phyloP scores from a whole-genome alignment of 2,113 vertebrate genomes.

The Muntiacus muntjak region DNA sequence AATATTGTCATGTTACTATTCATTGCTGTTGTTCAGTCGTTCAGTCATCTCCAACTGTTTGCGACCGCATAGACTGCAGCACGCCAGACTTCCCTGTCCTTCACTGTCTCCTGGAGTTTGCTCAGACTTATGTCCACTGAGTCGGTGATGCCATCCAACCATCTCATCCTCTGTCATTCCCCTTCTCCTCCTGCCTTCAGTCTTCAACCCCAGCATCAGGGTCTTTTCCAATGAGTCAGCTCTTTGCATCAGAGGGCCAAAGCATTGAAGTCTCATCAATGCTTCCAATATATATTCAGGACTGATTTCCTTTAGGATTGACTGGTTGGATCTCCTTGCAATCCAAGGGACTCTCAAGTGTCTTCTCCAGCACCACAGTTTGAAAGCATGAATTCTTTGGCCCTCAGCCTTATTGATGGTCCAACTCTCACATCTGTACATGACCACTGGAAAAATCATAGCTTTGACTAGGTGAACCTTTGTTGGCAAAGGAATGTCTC shows the following conservation, averaged over 20 bases:
- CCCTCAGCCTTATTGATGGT: not conserved
- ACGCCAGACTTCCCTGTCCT: not conserved
- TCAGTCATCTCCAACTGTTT: not conserved
- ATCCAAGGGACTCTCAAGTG: not conserved
- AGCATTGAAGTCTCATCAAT: not conserved
- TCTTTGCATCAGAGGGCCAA: not conserved
- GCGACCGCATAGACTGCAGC: fast-evolving
- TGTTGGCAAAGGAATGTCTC: not conserved
- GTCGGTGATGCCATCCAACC: not conserved
- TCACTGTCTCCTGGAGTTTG: not conserved
- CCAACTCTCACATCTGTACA: not conserved
- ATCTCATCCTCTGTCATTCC: fast-evolving
- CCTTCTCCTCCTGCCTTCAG: not conserved
- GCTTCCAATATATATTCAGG: not conserved
- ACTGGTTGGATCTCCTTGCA: not conserved
- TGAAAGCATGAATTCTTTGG: not conserved
- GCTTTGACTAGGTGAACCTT: not conserved
- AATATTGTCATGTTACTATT: not conserved
- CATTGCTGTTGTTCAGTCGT: not conserved
- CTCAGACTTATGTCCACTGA: not conserved
- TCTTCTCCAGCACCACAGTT: not conserved
- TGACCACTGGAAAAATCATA: not conserved
- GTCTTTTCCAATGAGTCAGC: not conserved
- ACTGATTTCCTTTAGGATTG: not conserved
- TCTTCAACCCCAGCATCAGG: not conserved